Percentiles rank a stretch among this genome's conserved stretches.
Evolutionary conservation across 2,888 invertebrate genomes (phyloP).

Genomic region (Troides helena): DNA sequence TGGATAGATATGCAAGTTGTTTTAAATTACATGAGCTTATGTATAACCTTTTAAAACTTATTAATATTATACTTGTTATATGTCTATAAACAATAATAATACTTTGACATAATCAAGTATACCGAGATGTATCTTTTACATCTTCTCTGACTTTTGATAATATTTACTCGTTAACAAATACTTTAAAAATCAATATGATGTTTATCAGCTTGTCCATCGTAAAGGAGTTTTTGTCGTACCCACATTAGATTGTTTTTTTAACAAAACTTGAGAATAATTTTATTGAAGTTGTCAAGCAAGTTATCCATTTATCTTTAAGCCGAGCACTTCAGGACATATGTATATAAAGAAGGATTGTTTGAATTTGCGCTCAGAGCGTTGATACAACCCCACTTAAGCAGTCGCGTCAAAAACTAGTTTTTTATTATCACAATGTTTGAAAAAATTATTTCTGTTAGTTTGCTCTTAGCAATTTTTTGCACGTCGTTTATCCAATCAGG

Average conservation of each 20-base stretch:
- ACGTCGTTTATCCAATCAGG: constrained; percentile 16
- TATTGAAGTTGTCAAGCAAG: constrained; percentile 13
- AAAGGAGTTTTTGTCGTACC: not conserved
- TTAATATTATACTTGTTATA: too few species aligned
- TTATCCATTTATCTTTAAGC: not conserved
- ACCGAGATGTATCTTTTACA: too few species aligned
- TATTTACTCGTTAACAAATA: too few species aligned
- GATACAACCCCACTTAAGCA: not conserved
- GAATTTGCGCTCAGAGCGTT: not conserved
- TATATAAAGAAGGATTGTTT: constrained; percentile 18
- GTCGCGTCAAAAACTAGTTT: not conserved
- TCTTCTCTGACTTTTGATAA: too few species aligned
- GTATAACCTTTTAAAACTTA: too few species aligned
- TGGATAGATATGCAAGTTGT: too few species aligned
- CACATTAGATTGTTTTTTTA: not conserved
- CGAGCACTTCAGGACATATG: not conserved
- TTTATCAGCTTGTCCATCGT: not conserved
- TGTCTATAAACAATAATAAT: too few species aligned
- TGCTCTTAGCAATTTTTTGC: constrained; percentile 12
- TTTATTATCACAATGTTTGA: constrained; percentile 10
- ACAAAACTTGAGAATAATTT: not conserved
- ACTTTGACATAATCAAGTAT: too few species aligned
- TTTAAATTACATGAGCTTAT: too few species aligned
- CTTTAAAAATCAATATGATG: not conserved
- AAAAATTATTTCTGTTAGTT: constrained; percentile 4